These are phyloP conservation scores for Plagodis pulveraria DNA, from an alignment of 2,888 invertebrate genomes.

Conservation along the genomic window DNA sequence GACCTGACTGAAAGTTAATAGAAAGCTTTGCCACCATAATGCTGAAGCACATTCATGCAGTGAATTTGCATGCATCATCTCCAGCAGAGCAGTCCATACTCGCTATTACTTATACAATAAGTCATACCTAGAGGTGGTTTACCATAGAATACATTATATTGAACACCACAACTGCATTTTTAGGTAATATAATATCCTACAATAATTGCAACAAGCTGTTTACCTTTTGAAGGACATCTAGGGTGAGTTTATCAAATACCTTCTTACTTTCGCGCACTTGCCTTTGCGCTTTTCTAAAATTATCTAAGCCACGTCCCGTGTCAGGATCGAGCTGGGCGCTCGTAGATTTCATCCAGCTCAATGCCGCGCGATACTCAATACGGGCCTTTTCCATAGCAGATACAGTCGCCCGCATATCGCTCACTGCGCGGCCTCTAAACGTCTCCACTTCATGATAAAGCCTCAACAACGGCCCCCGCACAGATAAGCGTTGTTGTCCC, in stretches of 20 bases:
- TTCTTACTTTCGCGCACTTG: constrained; percentile 93
- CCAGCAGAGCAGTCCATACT: too few relatives aligned
- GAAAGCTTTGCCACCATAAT: too few relatives aligned
- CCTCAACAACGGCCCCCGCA: constrained; percentile 93
- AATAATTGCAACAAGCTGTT: too few relatives aligned
- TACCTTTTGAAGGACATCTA: constrained; percentile 98
- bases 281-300: constrained; percentile 95
- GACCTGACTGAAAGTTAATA: too few relatives aligned
- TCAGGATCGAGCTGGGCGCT: constrained; percentile 98
- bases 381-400: constrained; percentile 97
- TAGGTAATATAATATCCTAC: too few relatives aligned
- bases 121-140: too few relatives aligned
- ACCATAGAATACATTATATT: too few relatives aligned
- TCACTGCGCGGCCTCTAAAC: constrained; percentile 96
- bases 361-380: constrained; percentile 96
- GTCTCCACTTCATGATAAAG: constrained; percentile 99
- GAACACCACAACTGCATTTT: too few relatives aligned
- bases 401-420: constrained; percentile 96
- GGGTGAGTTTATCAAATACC: constrained; percentile 95
- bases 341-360: constrained; percentile 99
- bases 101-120: too few relatives aligned
- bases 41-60: too few relatives aligned
- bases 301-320: constrained; percentile 96
- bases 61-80: too few relatives aligned
- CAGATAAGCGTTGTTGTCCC: constrained; percentile 95